Percentiles rank a stretch among this genome's conserved stretches.
Evolutionary conservation across 2,888 invertebrate genomes (phyloP).

Genomic region (Notodonta ziczac): DNA sequence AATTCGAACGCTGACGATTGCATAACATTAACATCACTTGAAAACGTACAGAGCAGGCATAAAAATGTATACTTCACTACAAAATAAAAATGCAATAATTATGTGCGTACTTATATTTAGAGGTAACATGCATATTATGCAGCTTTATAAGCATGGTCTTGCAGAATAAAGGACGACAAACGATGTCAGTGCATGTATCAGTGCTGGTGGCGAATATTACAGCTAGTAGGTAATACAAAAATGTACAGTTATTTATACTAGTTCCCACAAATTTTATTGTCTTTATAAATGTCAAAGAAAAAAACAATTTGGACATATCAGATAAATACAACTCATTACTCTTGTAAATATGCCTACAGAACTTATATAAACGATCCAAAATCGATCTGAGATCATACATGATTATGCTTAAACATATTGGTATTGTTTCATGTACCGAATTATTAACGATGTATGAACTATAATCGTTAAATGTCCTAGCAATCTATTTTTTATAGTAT

Average conservation of each 20-base stretch:
- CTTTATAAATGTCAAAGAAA: not conserved
- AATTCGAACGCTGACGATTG: not conserved
- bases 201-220: conserved; percentile 29
- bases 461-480: not conserved
- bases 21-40: not conserved
- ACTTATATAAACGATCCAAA: conserved; percentile 29
- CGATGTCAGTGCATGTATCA: conserved; percentile 36
- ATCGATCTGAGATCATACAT: conserved; percentile 38
- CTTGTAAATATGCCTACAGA: conserved; percentile 22
- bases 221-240: conserved; percentile 25
- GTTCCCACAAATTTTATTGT: conserved; percentile 31
- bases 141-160: conserved; percentile 36
- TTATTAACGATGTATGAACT: not conserved
- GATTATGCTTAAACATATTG: conserved; percentile 11
- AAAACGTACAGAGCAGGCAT: not conserved
- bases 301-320: conserved; percentile 1
- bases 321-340: conserved; percentile 18
- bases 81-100: conserved; percentile 44
- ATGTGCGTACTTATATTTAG: conserved; percentile 44
- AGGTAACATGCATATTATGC: conserved; percentile 39
- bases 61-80: conserved; percentile 19
- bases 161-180: conserved; percentile 30
- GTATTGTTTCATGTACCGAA: not conserved
- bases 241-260: conserved; percentile 20
- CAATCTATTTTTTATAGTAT: not conserved